phyloP scores from a whole-genome alignment of 1,140 invertebrate genomes.

The Papilio machaon region DNA sequence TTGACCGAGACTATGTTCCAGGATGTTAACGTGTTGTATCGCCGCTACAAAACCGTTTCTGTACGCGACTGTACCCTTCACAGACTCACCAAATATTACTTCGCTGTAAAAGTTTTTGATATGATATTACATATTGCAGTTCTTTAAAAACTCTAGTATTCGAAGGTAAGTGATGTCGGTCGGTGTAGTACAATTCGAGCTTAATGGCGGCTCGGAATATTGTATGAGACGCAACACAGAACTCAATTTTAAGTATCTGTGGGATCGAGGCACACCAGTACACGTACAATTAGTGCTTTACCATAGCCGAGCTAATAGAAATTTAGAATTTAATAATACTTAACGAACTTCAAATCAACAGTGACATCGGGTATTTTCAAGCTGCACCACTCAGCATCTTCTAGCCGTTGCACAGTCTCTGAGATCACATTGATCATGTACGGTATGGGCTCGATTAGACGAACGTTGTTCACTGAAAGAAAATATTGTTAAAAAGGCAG shows the following conservation, averaged over 20 bases:
- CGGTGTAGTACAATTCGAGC: neutral
- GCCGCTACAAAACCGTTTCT: constrained; percentile 51
- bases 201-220: neutral
- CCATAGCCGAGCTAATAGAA: neutral
- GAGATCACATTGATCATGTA: constrained; percentile 48
- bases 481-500: neutral
- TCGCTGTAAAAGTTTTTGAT: constrained; percentile 43
- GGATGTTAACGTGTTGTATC: constrained; percentile 43
- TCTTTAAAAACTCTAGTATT: neutral
- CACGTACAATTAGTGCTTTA: too few relatives aligned
- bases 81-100: constrained; percentile 39
- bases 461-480: constrained; percentile 46
- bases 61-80: constrained; percentile 41
- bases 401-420: constrained; percentile 43
- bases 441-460: constrained; percentile 46
- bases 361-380: constrained; percentile 45
- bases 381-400: constrained; percentile 46
- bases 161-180: neutral
- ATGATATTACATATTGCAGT: neutral
- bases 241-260: neutral
- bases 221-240: neutral
- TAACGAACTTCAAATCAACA: constrained; percentile 49
- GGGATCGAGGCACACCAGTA: neutral
- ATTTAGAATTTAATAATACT: neutral
- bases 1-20: constrained; percentile 46